Conservation (phyloP, 2,113 vertebrate species). For the Coryphaenoides rupestris region DNA sequence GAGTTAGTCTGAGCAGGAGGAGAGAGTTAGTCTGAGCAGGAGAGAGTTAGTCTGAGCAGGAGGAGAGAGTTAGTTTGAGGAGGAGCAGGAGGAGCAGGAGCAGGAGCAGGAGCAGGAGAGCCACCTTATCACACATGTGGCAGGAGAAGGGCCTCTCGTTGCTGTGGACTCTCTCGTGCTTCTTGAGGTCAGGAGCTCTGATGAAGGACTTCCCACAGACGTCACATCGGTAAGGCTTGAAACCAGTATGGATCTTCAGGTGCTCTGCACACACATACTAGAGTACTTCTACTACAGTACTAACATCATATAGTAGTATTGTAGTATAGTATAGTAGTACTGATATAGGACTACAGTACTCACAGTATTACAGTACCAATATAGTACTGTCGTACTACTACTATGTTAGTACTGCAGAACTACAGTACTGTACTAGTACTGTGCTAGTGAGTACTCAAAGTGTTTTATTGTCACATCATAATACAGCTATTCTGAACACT, state of each 20-base stretch:
- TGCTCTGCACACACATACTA: conserved; percentile 55
- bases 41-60: too few species aligned
- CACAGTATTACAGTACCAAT: too few species aligned
- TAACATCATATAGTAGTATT: background rate
- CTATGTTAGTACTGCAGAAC: too few species aligned
- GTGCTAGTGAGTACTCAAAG: too few species aligned
- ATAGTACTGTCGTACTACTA: too few species aligned
- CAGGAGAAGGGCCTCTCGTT: conserved; percentile 66
- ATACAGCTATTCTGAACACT: background rate
- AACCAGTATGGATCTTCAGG: conserved; percentile 68
- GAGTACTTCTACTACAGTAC: too few species aligned
- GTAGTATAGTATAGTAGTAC: background rate
- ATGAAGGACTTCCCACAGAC: conserved; percentile 69
- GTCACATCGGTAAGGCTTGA: conserved; percentile 65
- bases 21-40: too few species aligned
- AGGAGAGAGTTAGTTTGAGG: too few species aligned
- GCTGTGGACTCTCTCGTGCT: conserved; percentile 66
- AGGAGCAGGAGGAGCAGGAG: too few species aligned
- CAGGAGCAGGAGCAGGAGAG: background rate
- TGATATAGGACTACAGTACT: too few species aligned
- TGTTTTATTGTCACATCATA: too few species aligned
- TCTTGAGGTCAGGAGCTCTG: conserved; percentile 64
- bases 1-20: too few species aligned
- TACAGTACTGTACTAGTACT: background rate
- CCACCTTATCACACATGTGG: conserved; percentile 67